A percentile compares a stretch with the other conserved stretches of the same genome.
Conservation (phyloP, 2,113 vertebrate species). For the Lagopus muta region DNA sequence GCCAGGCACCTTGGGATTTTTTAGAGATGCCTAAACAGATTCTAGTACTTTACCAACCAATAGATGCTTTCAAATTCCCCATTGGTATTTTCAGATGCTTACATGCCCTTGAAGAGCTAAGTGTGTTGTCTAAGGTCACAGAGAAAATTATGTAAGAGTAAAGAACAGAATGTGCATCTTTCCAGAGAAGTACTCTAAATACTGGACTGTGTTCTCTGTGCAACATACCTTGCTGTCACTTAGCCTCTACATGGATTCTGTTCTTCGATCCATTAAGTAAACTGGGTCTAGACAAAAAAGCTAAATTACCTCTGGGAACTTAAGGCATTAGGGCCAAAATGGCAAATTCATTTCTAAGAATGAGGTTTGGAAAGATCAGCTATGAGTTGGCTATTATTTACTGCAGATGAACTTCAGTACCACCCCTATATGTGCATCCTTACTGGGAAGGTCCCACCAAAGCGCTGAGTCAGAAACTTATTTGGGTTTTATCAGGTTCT, state of each 20-base stretch:
- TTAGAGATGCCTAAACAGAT: background rate
- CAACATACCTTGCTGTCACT: background rate
- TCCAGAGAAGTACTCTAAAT: background rate
- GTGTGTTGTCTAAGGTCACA: background rate
- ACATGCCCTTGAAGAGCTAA: background rate
- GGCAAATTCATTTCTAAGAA: background rate
- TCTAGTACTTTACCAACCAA: background rate
- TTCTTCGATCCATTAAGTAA: background rate
- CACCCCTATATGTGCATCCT: background rate
- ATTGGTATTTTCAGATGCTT: background rate
- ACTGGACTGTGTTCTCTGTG: background rate
- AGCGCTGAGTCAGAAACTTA: background rate
- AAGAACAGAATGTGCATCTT: background rate
- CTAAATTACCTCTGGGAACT: background rate
- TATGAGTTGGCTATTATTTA: background rate
- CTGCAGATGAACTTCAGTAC: background rate
- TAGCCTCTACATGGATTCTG: background rate
- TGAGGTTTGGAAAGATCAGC: background rate
- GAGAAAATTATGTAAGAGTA: conserved; percentile 6
- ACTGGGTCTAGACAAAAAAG: background rate
- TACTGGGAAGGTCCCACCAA: background rate
- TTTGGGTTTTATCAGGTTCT: background rate
- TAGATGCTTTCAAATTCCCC: background rate
- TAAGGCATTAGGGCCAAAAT: background rate
- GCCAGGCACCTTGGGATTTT: background rate